Conservation (phyloP, 1,140 invertebrate genomes). For the Rhysida immarginata region DNA sequence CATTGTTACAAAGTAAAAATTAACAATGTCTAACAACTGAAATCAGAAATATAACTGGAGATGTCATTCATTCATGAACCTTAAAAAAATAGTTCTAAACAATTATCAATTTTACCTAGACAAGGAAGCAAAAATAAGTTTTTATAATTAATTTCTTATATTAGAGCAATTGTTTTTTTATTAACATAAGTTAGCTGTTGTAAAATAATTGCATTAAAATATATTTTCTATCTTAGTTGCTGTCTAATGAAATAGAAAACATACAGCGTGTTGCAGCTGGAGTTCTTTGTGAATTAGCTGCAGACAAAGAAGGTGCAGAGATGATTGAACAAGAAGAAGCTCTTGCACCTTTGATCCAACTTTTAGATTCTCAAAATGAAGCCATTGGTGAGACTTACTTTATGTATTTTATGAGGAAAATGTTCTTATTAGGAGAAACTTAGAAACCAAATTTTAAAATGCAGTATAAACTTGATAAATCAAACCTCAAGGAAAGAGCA, state of each 20-base stretch:
- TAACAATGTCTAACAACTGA: too few relatives aligned
- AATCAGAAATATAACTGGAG: too few relatives aligned
- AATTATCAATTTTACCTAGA: too few relatives aligned
- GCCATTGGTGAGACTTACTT: conserved; percentile 37
- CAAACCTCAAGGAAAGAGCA: too few relatives aligned
- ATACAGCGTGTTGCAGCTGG: conserved; percentile 93
- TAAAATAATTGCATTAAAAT: too few relatives aligned
- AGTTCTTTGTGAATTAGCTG: conserved; percentile 86
- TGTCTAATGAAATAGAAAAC: conserved; percentile 95
- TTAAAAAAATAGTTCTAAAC: too few relatives aligned
- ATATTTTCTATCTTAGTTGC: conserved; percentile 43
- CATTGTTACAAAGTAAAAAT: too few relatives aligned
- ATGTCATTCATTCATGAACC: too few relatives aligned
- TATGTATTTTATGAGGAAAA: background rate
- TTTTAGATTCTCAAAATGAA: conserved; percentile 88
- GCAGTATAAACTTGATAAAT: background rate
- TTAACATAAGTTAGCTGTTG: too few relatives aligned
- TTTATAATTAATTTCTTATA: too few relatives aligned
- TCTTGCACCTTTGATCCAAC: conserved; percentile 84
- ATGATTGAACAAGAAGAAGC: conserved; percentile 94
- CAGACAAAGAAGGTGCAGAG: conserved; percentile 91
- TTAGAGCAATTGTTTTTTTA: too few relatives aligned
- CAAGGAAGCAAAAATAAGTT: too few relatives aligned
- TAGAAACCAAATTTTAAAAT: background rate
- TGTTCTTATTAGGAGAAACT: background rate